Percentiles rank a stretch among this genome's conserved stretches.
These are phyloP conservation scores for Volucella inflata DNA, from an alignment of 2,888 invertebrate species.

Conservation along the genomic window DNA sequence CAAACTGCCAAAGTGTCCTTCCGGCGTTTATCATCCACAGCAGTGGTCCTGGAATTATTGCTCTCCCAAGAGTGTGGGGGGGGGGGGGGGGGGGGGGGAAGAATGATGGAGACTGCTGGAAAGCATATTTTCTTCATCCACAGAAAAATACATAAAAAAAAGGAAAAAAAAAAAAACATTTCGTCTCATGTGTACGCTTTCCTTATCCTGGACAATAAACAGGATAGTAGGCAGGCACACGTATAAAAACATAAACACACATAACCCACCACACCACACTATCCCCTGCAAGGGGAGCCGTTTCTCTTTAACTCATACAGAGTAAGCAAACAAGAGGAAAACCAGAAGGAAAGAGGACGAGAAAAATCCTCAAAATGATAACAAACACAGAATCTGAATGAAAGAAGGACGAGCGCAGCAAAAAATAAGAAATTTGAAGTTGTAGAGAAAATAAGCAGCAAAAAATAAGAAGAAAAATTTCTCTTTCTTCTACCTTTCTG, in stretches of 20 bases:
- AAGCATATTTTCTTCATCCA: slow-evolving; percentile 51
- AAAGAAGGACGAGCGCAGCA: slow-evolving; percentile 15
- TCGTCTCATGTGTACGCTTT: slow-evolving; percentile 36
- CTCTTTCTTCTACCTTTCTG: slow-evolving; percentile 27
- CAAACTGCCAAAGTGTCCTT: slow-evolving; percentile 58
- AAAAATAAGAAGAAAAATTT: slow-evolving; percentile 46
- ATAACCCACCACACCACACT: background rate
- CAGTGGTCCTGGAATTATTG: slow-evolving; percentile 37
- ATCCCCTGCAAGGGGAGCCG: too few species aligned
- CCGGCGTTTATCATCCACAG: slow-evolving; percentile 58
- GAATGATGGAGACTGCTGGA: background rate
- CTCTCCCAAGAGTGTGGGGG: slow-evolving; percentile 27
- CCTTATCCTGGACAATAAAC: slow-evolving; percentile 71
- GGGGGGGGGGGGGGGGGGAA: too few species aligned
- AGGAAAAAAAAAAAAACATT: slow-evolving; percentile 1
- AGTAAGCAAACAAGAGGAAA: slow-evolving; percentile 18
- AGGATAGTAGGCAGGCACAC: slow-evolving; percentile 64
- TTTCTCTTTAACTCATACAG: background rate
- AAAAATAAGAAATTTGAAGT: background rate
- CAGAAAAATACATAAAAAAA: background rate
- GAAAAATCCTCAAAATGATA: slow-evolving; percentile 55
- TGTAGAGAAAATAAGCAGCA: background rate
- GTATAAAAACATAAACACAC: slow-evolving; percentile 71
- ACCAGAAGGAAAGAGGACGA: slow-evolving; percentile 5
- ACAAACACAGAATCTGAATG: slow-evolving; percentile 62